phyloP scores from a whole-genome alignment of 2,888 invertebrate genomes.

The Morpho deidamia region DNA sequence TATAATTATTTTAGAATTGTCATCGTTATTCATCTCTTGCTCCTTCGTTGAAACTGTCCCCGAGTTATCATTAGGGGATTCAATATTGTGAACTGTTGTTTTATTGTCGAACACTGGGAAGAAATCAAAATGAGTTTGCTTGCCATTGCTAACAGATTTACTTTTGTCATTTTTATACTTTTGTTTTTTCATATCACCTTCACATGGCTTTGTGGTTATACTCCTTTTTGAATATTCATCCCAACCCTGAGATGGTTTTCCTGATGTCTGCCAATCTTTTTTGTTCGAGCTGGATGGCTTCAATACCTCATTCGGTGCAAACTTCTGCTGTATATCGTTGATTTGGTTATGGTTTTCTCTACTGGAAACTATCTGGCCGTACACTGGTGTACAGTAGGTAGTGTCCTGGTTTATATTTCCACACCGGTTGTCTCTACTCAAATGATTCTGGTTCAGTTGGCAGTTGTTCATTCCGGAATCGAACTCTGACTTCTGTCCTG shows the following conservation, averaged over 20 bases:
- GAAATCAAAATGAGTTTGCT: constrained; percentile 58
- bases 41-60: constrained; percentile 17
- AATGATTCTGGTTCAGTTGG: constrained; percentile 53
- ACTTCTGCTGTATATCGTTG: constrained; percentile 68
- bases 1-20: constrained; percentile 69
- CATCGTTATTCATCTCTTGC: constrained; percentile 37
- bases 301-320: constrained; percentile 49
- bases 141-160: constrained; percentile 54
- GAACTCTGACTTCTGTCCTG: constrained; percentile 70
- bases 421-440: constrained; percentile 44
- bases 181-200: constrained; percentile 43
- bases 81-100: constrained; percentile 20
- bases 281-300: constrained; percentile 67
- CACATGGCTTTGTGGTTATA: constrained; percentile 52
- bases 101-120: constrained; percentile 73
- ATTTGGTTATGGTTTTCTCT: constrained; percentile 72
- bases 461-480: constrained; percentile 73
- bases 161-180: constrained; percentile 49
- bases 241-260: constrained; percentile 59
- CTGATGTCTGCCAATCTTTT: constrained; percentile 57
- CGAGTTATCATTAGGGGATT: constrained; percentile 25
- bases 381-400: constrained; percentile 68
- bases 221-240: constrained; percentile 65
- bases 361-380: constrained; percentile 69
- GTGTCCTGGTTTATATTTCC: constrained; percentile 51